Percentiles rank a stretch among this genome's conserved stretches.
These are phyloP conservation scores for Rhynchonycteris naso DNA, from an alignment of 2,797 vertebrate species.

Conservation along the genomic window DNA sequence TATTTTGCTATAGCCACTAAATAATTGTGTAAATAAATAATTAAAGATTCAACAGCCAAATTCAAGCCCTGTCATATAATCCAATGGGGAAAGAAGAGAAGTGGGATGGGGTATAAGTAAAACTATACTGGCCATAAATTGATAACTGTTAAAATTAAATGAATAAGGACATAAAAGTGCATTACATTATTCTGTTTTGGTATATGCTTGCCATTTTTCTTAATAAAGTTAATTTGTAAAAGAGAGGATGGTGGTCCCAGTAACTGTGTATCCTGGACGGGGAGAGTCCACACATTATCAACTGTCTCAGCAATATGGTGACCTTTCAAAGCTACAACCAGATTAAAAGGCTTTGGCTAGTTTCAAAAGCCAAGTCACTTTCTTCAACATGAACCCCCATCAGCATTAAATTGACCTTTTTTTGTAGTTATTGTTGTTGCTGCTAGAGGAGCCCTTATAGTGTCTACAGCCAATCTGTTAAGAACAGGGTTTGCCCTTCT, in stretches of 20 bases:
- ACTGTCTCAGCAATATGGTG: neutral
- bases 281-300: neutral
- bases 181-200: neutral
- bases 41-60: neutral
- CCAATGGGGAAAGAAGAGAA: neutral
- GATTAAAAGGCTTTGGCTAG: neutral
- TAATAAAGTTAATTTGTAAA: conserved; percentile 35
- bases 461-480: neutral
- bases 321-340: neutral
- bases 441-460: neutral
- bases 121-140: neutral
- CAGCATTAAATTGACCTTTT: neutral
- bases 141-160: neutral
- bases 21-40: neutral
- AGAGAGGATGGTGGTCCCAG: neutral
- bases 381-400: conserved; percentile 18
- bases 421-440: neutral
- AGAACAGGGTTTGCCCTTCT: neutral
- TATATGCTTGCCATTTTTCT: conserved; percentile 17
- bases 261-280: neutral
- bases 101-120: neutral
- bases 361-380: conserved; percentile 12
- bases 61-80: neutral
- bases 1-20: neutral
- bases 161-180: neutral